Evolutionary conservation across 2,888 invertebrate species (phyloP).

Genomic region (Torymus tubicola): DNA sequence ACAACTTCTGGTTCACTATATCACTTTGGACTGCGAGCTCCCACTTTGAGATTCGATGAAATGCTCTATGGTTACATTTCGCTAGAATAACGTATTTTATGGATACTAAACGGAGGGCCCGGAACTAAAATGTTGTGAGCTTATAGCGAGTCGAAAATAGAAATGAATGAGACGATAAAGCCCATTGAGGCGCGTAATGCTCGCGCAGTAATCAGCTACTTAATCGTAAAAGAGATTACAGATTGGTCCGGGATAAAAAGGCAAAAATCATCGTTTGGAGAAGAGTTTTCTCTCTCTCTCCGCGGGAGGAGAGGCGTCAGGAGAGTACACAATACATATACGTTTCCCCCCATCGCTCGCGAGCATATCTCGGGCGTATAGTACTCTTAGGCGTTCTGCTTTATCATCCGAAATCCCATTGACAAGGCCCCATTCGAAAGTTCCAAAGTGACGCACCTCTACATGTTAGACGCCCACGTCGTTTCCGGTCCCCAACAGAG

Average conservation of each 20-base stretch:
- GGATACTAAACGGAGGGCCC: too few species aligned
- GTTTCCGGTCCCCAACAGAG: slow-evolving; percentile 62
- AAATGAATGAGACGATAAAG: neutral
- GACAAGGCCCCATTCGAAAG: slow-evolving; percentile 44
- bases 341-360: neutral
- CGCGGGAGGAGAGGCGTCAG: neutral
- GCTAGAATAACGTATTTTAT: too few species aligned
- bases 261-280: slow-evolving; percentile 38
- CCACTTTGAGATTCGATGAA: neutral
- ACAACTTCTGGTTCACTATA: neutral
- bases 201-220: slow-evolving; percentile 33
- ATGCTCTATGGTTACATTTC: neutral
- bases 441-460: slow-evolving; percentile 60
- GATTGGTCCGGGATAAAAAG: slow-evolving; percentile 8
- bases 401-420: slow-evolving; percentile 55
- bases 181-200: neutral
- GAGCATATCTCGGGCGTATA: neutral
- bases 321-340: neutral
- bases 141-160: too few species aligned
- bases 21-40: neutral
- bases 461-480: slow-evolving; percentile 67
- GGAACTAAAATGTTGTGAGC: too few species aligned
- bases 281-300: neutral
- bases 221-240: slow-evolving; percentile 35
- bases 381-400: slow-evolving; percentile 35